Percentiles rank a stretch among this genome's conserved stretches.
These are phyloP conservation scores for Tetramorium simillimum DNA, from an alignment of 1,140 invertebrate species.

Conservation along the genomic window DNA sequence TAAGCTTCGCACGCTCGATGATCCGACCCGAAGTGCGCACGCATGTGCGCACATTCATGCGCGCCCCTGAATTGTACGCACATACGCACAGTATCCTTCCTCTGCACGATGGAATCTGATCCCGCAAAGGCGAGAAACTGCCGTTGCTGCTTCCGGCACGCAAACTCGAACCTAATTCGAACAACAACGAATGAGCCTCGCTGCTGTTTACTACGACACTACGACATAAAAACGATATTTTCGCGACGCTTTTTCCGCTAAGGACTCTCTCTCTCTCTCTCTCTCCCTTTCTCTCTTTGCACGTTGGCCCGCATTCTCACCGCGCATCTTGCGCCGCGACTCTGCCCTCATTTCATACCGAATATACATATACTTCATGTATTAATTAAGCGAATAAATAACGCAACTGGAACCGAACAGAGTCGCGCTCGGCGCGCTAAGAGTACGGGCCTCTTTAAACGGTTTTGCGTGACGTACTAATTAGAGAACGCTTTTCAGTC, in stretches of 20 bases:
- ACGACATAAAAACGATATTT: slow-evolving; percentile 21
- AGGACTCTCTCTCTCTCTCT: background rate
- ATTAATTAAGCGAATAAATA: slow-evolving; percentile 31
- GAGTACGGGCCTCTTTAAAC: slow-evolving; percentile 12
- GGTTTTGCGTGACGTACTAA: slow-evolving; percentile 25
- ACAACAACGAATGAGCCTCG: slow-evolving; percentile 21
- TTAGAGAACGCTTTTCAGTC: slow-evolving; percentile 40
- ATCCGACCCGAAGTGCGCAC: slow-evolving; percentile 11
- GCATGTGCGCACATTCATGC: background rate
- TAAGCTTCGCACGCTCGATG: slow-evolving; percentile 68
- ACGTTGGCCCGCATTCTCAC: slow-evolving; percentile 6
- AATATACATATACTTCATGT: background rate
- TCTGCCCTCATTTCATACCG: background rate
- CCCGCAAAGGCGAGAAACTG: slow-evolving; percentile 38
- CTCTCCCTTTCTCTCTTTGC: no score
- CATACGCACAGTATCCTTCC: background rate
- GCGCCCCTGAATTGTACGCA: slow-evolving; percentile 8
- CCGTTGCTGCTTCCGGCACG: slow-evolving; percentile 25
- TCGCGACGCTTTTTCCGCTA: slow-evolving; percentile 17
- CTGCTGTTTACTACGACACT: slow-evolving; percentile 18
- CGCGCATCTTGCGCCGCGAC: background rate
- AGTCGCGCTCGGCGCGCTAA: background rate
- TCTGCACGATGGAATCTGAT: background rate
- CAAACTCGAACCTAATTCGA: slow-evolving; percentile 34
- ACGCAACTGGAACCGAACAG: background rate